Evolutionary conservation across 64 coral and sea anemone species (phyloP).

Genomic region (Trachythela sp.): DNA sequence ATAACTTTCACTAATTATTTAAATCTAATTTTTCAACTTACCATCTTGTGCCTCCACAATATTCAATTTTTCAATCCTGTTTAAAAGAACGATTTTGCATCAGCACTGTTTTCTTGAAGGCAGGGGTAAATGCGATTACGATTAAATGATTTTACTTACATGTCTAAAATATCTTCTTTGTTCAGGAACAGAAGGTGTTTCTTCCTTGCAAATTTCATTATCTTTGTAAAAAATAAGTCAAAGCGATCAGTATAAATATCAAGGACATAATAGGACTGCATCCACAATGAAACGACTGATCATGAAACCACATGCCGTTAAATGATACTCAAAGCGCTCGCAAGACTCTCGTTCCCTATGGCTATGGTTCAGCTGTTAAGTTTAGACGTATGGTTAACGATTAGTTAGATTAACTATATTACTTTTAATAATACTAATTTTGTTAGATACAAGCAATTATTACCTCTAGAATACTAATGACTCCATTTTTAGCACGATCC

Average conservation of each 20-base stretch:
- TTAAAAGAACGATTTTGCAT: neutral
- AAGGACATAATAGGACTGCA: neutral
- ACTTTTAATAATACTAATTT: no score
- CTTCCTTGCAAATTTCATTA: slow-evolving; percentile 8
- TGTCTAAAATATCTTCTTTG: no score
- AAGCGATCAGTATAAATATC: neutral
- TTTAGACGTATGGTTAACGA: no score
- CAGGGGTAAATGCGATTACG: no score
- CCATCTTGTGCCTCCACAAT: neutral
- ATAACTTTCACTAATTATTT: no score
- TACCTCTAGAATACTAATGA: neutral
- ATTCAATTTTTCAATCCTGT: neutral
- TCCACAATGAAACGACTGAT: neutral
- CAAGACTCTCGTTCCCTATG: no score
- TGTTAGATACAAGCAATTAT: no score
- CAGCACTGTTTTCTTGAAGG: neutral
- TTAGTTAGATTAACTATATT: no score
- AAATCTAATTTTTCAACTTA: no score
- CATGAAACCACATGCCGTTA: neutral
- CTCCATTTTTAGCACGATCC: neutral
- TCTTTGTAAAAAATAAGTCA: neutral
- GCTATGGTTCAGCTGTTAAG: no score
- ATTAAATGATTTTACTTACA: no score
- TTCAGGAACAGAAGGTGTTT: slow-evolving; percentile 1
- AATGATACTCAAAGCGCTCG: no score